Conservation (phyloP, 2,888 invertebrate genomes). For the Panzeria rudis region DNA sequence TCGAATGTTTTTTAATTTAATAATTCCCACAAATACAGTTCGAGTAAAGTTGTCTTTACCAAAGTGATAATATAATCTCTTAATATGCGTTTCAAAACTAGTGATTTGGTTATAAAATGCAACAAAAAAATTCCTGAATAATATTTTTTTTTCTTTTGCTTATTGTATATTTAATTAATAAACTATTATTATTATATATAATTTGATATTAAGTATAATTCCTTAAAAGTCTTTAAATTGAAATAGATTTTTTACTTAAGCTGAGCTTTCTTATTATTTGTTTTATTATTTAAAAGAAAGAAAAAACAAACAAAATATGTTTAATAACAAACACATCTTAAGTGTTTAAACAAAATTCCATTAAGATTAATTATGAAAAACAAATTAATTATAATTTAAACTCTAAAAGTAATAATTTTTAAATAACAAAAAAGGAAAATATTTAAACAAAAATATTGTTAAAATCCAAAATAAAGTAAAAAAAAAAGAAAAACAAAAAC, state of each 20-base stretch:
- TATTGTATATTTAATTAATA: slow-evolving; percentile 25
- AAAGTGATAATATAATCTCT: too few relatives aligned
- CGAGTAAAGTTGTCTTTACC: too few relatives aligned
- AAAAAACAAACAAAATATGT: slow-evolving; percentile 23
- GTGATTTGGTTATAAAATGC: too few relatives aligned
- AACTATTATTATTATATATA: slow-evolving; percentile 20
- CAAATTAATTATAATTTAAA: slow-evolving; percentile 66
- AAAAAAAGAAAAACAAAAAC: slow-evolving; percentile 66
- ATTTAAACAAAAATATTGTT: slow-evolving; percentile 68
- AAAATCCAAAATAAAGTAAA: slow-evolving; percentile 63
- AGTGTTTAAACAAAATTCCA: slow-evolving; percentile 70
- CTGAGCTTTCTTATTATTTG: slow-evolving; percentile 40
- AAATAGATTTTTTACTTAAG: slow-evolving; percentile 29
- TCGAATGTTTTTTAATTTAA: too few relatives aligned
- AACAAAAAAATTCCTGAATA: too few relatives aligned
- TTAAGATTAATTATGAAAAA: slow-evolving; percentile 66
- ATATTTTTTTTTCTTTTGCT: slow-evolving; percentile 1
- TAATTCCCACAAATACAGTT: too few relatives aligned
- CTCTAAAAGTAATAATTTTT: slow-evolving; percentile 55
- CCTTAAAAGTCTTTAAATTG: slow-evolving; percentile 46
- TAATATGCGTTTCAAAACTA: too few relatives aligned
- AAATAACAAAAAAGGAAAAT: slow-evolving; percentile 60
- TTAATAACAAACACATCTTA: slow-evolving; percentile 66
- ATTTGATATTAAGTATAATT: slow-evolving; percentile 18
- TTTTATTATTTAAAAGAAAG: background rate